Percentiles rank a stretch among this genome's conserved stretches.
Evolutionary conservation across 2,888 invertebrate genomes (phyloP).

Genomic region (Drosophila rubida): DNA sequence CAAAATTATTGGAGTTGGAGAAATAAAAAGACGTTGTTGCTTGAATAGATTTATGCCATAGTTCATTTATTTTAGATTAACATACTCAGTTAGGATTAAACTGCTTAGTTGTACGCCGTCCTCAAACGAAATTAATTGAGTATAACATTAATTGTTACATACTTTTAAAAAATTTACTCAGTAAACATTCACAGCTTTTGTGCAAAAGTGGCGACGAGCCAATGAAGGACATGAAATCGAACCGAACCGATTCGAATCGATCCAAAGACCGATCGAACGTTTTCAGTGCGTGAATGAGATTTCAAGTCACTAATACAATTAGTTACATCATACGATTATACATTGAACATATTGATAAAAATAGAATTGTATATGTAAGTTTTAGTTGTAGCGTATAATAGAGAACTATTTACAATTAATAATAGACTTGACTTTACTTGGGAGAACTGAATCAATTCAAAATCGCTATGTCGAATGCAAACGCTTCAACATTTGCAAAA

Average conservation of each 20-base stretch:
- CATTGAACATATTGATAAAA: constrained; percentile 50
- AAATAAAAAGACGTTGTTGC: background rate
- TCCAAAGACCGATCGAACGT: constrained; percentile 25
- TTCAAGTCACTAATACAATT: constrained; percentile 67
- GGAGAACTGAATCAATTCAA: constrained; percentile 33
- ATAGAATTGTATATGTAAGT: constrained; percentile 26
- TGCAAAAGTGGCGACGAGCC: constrained; percentile 60
- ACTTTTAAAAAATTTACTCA: constrained; percentile 71
- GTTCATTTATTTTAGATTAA: constrained; percentile 38
- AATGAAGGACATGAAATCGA: constrained; percentile 52
- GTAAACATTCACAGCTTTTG: constrained; percentile 79
- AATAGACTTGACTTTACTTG: constrained; percentile 34
- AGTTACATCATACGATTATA: constrained; percentile 40
- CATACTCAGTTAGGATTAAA: constrained; percentile 37
- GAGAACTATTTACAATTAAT: constrained; percentile 64
- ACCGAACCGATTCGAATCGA: constrained; percentile 41
- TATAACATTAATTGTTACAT: constrained; percentile 37
- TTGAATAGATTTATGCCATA: constrained; percentile 13
- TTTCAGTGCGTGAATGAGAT: constrained; percentile 64
- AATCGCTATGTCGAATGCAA: constrained; percentile 37
- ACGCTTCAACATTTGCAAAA: constrained; percentile 69
- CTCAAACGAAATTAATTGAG: constrained; percentile 34
- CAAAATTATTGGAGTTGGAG: background rate
- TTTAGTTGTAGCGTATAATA: constrained; percentile 24
- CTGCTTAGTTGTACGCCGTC: constrained; percentile 22